phyloP scores from a whole-genome alignment of 1,140 invertebrate species.

The Delia radicum region DNA sequence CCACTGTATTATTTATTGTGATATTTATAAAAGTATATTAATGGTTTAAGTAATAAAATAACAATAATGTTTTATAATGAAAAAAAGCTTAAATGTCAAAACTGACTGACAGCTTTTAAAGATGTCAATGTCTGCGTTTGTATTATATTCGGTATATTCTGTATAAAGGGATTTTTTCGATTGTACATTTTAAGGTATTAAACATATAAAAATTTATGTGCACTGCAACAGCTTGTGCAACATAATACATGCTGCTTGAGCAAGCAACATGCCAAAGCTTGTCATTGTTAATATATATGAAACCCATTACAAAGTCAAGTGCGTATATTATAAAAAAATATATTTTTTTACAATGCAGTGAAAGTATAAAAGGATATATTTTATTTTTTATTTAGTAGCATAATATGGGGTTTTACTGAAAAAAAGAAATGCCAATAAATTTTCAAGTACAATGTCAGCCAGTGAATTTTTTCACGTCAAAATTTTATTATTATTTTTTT shows the following conservation, averaged over 20 bases:
- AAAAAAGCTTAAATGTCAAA: neutral
- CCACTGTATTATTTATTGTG: too few species aligned
- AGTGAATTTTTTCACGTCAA: neutral
- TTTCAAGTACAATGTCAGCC: neutral
- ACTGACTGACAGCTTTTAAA: neutral
- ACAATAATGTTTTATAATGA: neutral
- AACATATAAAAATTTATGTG: neutral
- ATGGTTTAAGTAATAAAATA: slow-evolving; percentile 2
- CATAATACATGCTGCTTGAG: neutral
- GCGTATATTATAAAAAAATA: neutral
- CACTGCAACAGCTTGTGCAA: neutral
- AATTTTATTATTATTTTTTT: neutral
- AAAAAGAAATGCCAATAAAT: neutral
- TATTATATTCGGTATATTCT: neutral
- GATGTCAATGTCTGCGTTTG: neutral
- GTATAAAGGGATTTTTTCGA: neutral
- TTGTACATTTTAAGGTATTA: neutral
- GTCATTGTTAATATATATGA: neutral
- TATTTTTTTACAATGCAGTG: neutral
- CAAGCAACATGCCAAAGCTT: neutral
- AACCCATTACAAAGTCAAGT: neutral
- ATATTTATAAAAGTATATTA: neutral
- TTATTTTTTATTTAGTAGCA: neutral
- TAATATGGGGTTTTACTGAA: neutral
- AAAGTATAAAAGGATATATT: neutral